A percentile compares a stretch with the other conserved stretches of the same genome.
Evolutionary conservation across 2,797 vertebrate species (phyloP).

Genomic region (Cyclopterus lumpus): DNA sequence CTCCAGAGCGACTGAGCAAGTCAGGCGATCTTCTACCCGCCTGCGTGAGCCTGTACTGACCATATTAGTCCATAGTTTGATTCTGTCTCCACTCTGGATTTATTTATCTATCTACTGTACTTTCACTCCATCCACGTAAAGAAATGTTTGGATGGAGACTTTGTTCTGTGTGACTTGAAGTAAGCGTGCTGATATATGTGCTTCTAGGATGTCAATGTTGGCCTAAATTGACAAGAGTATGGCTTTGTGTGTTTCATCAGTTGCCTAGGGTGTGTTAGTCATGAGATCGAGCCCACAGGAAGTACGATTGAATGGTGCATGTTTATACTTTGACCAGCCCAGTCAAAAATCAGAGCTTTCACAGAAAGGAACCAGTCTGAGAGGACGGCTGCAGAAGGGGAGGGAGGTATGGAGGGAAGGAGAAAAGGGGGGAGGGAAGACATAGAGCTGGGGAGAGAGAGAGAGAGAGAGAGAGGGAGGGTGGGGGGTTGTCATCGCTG

Average conservation of each 20-base stretch:
- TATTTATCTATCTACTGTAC: conserved; percentile 19
- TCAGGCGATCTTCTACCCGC: conserved; percentile 41
- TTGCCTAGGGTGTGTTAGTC: conserved; percentile 26
- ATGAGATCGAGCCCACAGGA: conserved; percentile 57
- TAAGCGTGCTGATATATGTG: not conserved
- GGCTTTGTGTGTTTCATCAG: conserved; percentile 24
- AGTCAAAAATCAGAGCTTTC: conserved; percentile 64
- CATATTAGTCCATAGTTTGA: conserved; percentile 65
- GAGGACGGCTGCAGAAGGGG: conserved; percentile 60
- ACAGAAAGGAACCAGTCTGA: conserved; percentile 57
- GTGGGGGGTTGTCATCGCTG: conserved; percentile 77
- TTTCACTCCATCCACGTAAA: conserved; percentile 2
- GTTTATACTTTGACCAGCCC: conserved; percentile 38
- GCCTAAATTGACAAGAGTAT: not conserved
- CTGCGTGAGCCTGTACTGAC: conserved; percentile 51
- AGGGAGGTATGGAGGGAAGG: conserved; percentile 54
- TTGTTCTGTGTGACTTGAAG: not conserved
- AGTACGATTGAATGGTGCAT: conserved; percentile 43
- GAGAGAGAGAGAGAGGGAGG: conserved; percentile 30
- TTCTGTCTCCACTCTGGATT: conserved; percentile 13
- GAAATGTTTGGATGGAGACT: not conserved
- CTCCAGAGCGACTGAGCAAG: conserved; percentile 61
- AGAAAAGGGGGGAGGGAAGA: conserved; percentile 55
- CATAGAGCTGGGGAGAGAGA: conserved; percentile 38
- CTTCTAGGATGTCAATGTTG: not conserved